A percentile compares a stretch with the other conserved stretches of the same genome.
Conservation (phyloP, 1,140 invertebrate species). For the Ericerus pela region DNA sequence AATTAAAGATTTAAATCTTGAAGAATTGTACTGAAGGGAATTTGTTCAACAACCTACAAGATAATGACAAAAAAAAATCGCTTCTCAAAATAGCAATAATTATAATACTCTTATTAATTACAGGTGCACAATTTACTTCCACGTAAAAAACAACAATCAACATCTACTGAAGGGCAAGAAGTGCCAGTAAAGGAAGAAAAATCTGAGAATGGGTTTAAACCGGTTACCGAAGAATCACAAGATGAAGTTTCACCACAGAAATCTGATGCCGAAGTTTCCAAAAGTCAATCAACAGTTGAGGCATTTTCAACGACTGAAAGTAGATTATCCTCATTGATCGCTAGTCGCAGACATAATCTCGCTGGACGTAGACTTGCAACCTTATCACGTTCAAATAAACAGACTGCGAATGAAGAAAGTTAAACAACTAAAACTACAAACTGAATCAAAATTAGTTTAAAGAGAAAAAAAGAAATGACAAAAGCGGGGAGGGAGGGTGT, state of each 20-base stretch:
- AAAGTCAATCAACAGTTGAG: neutral
- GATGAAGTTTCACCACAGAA: neutral
- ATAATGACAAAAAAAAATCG: neutral
- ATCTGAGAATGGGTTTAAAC: neutral
- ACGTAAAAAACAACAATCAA: neutral
- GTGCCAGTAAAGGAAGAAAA: slow-evolving; percentile 1
- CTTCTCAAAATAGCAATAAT: neutral
- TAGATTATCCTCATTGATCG: neutral
- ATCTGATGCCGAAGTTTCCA: neutral
- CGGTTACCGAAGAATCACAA: neutral
- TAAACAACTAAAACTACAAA: neutral
- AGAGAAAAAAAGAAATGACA: too few species aligned
- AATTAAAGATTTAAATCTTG: too few species aligned
- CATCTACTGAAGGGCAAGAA: neutral
- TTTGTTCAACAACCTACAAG: too few species aligned
- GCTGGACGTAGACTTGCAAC: neutral
- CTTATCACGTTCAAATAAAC: neutral
- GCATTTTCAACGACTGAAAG: neutral
- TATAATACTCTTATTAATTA: neutral
- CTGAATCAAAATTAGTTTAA: slow-evolving; percentile 1
- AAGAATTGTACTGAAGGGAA: too few species aligned
- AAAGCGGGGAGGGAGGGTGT: neutral
- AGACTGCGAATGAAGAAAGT: slow-evolving; percentile 6
- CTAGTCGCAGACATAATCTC: slow-evolving; percentile 3
- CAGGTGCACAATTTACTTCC: neutral